Base-by-base conservation (phyloP, 2,888 invertebrate genomes). In the Brenthis hecate region DNA sequence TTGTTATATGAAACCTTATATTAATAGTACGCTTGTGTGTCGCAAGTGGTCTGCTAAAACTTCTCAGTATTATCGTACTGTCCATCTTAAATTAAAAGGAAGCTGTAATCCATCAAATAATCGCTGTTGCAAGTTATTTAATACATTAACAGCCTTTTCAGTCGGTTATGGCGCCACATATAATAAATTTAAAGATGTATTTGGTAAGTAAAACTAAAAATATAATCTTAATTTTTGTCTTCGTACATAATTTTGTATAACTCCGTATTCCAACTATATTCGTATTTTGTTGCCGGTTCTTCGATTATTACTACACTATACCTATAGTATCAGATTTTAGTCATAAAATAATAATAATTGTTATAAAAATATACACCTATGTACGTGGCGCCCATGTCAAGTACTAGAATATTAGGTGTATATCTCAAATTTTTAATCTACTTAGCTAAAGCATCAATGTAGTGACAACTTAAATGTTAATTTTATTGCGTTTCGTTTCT, bases 11-110 rank as follows among this genome's bases (percentile, higher is more conserved):
- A 66, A 58, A 70, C 54, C 64, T 63, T 71, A 73, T 60, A 23
- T 68, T 62, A 77, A 76, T 75, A 80, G 74, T 80, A 76, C 82
- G 75, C 74, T 75, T 81, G 91, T 92, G 92, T 92, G 92, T 92
- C 91, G 92, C 92, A 92, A 88, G 91, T 92, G 92, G 86, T 88
- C 80, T 85, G 80, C 77, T 76, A 77, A 84, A 86, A 85, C 83
- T 86, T 84, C 83, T 72, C 84, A 80, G 80, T 87, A 87, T 88
- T 60, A 92, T 91, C 92, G 92, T 92, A 92, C 91, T 89, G 83
- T 88, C 86, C 88, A 91, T 91, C 90, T 87, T 91, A 88, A 77
- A 74, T 74, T 78, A 82, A 83, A 69, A 75, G 72, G 64, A 74
- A 76, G 81, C 84, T 83, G 85, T 76, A 87, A 90, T 83, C 82